phyloP scores from a whole-genome alignment of 2,113 vertebrate species.

The Cisticola juncidis region DNA sequence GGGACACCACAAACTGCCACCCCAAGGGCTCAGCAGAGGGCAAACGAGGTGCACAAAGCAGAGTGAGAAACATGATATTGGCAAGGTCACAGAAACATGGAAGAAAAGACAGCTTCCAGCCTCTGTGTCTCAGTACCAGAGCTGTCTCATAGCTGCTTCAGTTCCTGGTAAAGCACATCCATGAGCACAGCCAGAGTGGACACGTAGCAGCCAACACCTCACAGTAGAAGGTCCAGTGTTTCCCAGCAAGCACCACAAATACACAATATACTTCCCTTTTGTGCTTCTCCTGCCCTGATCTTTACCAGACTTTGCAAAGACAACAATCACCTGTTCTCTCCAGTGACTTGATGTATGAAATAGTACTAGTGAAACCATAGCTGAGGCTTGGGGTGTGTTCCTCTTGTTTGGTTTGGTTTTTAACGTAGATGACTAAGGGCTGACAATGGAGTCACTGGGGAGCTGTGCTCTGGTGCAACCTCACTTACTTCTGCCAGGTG shows the following conservation, averaged over 20 bases:
- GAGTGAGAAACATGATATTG: not conserved
- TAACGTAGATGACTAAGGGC: not conserved
- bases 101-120: not conserved
- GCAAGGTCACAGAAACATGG: not conserved
- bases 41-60: not conserved
- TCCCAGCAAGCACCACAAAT: not conserved
- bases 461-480: not conserved
- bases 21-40: not conserved
- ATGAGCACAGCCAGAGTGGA: not conserved
- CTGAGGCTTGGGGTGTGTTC: not conserved
- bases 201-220: not conserved
- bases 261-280: not conserved
- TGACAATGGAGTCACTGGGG: not conserved
- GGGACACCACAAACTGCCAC: not conserved
- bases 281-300: not conserved
- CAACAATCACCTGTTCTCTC: rapidly evolving
- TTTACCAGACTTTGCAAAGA: not conserved
- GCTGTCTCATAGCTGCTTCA: not conserved
- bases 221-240: not conserved
- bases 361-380: not conserved
- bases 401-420: not conserved
- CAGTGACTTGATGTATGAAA: not conserved
- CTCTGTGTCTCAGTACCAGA: not conserved
- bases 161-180: not conserved
- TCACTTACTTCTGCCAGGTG: not conserved